A percentile compares a stretch with the other conserved stretches of the same genome.
Conservation (phyloP, 2,113 vertebrate species). For the Tor tambroides region DNA sequence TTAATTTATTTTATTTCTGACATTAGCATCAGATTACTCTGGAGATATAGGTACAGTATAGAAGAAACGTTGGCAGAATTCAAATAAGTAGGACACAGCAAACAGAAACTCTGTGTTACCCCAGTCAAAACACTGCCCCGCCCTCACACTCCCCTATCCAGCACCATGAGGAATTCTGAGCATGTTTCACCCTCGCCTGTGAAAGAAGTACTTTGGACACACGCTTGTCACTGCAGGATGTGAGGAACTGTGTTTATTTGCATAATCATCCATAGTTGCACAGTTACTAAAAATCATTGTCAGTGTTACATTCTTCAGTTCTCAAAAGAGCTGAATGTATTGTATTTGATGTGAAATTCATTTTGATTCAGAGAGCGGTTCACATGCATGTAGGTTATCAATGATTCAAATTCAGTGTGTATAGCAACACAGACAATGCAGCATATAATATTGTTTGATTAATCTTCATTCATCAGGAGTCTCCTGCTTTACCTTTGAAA, state of each 20-base stretch:
- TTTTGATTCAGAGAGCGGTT: too few relatives aligned
- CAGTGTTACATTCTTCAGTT: too few relatives aligned
- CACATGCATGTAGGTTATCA: neutral
- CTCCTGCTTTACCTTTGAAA: neutral
- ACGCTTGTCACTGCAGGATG: slow-evolving; percentile 58
- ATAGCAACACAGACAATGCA: neutral
- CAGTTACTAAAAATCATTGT: neutral
- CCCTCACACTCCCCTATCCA: slow-evolving; percentile 49
- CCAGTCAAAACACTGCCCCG: slow-evolving; percentile 46
- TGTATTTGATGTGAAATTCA: too few relatives aligned
- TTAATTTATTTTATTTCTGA: neutral
- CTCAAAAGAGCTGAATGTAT: too few relatives aligned
- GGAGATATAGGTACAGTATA: neutral
- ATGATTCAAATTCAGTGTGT: neutral
- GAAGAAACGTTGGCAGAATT: neutral
- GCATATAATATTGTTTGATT: neutral
- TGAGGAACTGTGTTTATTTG: slow-evolving; percentile 50
- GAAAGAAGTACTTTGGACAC: slow-evolving; percentile 61
- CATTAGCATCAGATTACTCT: neutral
- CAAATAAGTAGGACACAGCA: neutral
- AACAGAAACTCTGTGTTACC: neutral
- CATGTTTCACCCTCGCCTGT: slow-evolving; percentile 69
- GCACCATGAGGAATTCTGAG: slow-evolving; percentile 73
- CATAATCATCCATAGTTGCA: slow-evolving; percentile 20
- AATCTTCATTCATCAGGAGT: neutral